Evolutionary conservation across 2,113 vertebrate species (phyloP), one percentile per base, ranked within the genome.

Genomic region (Leptosomus discolor): DNA sequence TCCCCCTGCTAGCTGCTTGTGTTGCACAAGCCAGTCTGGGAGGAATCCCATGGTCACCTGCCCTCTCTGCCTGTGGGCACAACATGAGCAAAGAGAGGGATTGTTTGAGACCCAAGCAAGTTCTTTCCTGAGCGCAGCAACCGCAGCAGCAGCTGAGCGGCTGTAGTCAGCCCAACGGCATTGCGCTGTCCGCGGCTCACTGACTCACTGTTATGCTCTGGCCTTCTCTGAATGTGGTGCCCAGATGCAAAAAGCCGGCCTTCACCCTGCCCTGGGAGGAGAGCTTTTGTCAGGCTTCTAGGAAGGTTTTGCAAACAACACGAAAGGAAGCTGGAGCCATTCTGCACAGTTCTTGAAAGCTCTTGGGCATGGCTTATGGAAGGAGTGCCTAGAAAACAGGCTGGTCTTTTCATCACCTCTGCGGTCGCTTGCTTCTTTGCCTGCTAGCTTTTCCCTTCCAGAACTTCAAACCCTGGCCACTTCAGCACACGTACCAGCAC

Each of bases 111-210:
- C 26, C 36, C 27, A 6, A 24, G 32, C 41, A 50, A n/a, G 43
- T 51, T 53, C 27, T 56, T 71, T 30, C 20, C 64, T 23, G 29
- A 11, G 10, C 14, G 17, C 2, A 1, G n/a, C 32, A 36, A 19
- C n/a, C 1, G 0, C 1, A 0, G 56, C 12, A 41, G 60, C 1
- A 0, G 29, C 23, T 15, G 37, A 23, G 56, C 0, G 1, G 61
- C 87, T 57, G 36, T 13, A 51, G 78, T 43, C 3, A 4, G 56
- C 45, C 11, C 2, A 36, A 36, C 5, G 8, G 73, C 4, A 1
- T 27, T n/a, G 39, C 43, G 51, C 84, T 75, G 20, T 10, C 54
- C 3, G 0, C 1, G 2, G 53, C 85, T 92, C 48, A 15, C 76
- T 60, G 70, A 18, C 36, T 51, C 48, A 5, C 46, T 57, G 27